Base-by-base conservation (phyloP, 2,113 vertebrate genomes). In the Vulpes vulpes region DNA sequence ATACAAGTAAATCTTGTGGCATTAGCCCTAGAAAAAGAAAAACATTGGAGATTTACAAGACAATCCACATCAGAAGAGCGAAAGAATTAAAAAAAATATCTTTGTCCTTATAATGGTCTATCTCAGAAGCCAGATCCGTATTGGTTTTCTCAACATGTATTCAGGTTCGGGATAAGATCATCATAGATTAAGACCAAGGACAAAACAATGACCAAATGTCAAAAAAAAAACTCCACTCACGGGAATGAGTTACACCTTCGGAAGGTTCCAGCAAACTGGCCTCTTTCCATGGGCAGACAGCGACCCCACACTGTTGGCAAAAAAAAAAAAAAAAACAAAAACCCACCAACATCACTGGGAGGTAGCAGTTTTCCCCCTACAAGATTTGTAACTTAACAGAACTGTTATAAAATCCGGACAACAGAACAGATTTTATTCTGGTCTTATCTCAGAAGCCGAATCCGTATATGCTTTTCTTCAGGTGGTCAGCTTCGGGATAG, bases 101-200 rank as follows among this genome's bases (percentile, higher is more conserved):
- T 9, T 15, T 69, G n/a, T 87, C 32, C 78, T 87, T 84, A 7
- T 10, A 89, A 92, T 27, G 57, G 86, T 96, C 92, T 11, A 97
- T 95, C 96, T 98, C 97, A 99, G 98, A 94, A 98, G 97, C 97
- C 98, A 98, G 98, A 98, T 98, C 98, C 89, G 23, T 95, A 27
- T 81, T 73, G 1, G 5, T 59, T 98, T 98, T 97, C 98, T 98
- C 98, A 22, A 98, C 99, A n/a, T 17, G 64, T 97, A 94, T 98
- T 99, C 99, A 99, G 98, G 95, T 99, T 99, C 98, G 98, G 98
- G 98, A 99, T 98, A 99, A 92, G 84, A 96, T 99, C 98, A 99
- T 99, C 98, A 99, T 32, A 91, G 98, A 96, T 59, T 69, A 86
- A 98, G 98, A 98, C 95, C 92, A 93, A 93, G n/a, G 30, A 89